phyloP scores from a whole-genome alignment of 2,797 vertebrate species.

The Semotilus atromaculatus region DNA sequence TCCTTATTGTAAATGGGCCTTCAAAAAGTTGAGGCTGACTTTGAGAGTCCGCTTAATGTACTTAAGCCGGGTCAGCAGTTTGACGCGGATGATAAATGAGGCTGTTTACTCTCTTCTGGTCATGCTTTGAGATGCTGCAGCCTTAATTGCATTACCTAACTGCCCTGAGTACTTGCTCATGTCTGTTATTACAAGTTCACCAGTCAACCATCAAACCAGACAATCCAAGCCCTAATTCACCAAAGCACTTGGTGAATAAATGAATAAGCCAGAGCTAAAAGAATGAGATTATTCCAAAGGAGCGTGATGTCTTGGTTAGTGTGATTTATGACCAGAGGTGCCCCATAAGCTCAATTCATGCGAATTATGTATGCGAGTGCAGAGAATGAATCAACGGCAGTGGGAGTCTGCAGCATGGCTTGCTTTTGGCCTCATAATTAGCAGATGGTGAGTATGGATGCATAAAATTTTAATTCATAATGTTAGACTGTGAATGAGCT shows the following conservation, averaged over 20 bases:
- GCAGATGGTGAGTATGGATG: conserved; percentile 53
- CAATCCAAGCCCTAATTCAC: background rate
- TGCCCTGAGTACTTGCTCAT: conserved; percentile 49
- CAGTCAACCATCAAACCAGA: conserved; percentile 20
- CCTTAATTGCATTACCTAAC: conserved; percentile 57
- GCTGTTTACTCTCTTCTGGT: conserved; percentile 17
- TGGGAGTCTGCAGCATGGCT: conserved; percentile 41
- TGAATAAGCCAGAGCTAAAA: background rate
- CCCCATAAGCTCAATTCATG: conserved; percentile 18
- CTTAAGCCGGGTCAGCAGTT: conserved; percentile 27
- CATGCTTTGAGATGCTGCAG: conserved; percentile 26
- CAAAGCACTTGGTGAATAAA: conserved; percentile 20
- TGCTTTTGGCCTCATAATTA: conserved; percentile 46
- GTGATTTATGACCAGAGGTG: conserved; percentile 34
- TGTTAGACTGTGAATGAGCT: conserved; percentile 31
- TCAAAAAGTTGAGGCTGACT: conserved; percentile 8
- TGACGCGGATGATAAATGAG: conserved; percentile 8
- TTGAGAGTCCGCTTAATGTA: conserved; percentile 15
- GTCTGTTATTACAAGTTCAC: conserved; percentile 44
- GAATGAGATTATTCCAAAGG: conserved; percentile 5
- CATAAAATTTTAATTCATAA: conserved; percentile 48
- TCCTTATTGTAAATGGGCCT: background rate
- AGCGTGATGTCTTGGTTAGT: conserved; percentile 23
- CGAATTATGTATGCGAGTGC: conserved; percentile 19
- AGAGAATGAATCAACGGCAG: conserved; percentile 47